Percentiles rank a stretch among this genome's conserved stretches.
phyloP scores from a whole-genome alignment of 2,888 invertebrate species.

The Bimastos eiseni region DNA sequence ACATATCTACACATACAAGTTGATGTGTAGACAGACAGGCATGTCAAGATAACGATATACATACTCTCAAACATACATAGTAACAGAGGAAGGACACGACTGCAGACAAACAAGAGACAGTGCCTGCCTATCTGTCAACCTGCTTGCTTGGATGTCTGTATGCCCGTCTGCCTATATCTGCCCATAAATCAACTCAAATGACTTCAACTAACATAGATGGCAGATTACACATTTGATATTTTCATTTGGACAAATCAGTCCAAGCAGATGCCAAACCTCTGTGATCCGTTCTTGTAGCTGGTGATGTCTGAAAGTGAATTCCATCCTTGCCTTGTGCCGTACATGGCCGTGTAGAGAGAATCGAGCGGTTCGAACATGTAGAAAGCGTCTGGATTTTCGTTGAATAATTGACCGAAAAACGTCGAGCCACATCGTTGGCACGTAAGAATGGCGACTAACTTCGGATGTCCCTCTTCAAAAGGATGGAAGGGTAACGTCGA shows the following conservation, averaged over 20 bases:
- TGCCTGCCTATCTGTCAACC: too few species aligned
- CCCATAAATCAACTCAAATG: too few species aligned
- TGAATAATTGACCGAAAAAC: constrained; percentile 38
- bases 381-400: constrained; percentile 34
- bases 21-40: too few species aligned
- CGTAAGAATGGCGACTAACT: constrained; percentile 34
- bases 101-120: too few species aligned
- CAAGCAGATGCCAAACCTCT: not conserved
- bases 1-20: too few species aligned
- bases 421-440: constrained; percentile 38
- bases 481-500: not conserved
- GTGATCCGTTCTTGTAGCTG: constrained; percentile 30
- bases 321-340: constrained; percentile 39
- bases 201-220: too few species aligned
- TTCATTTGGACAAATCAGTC: not conserved
- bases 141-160: too few species aligned
- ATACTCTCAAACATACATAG: too few species aligned
- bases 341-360: constrained; percentile 37
- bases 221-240: too few species aligned
- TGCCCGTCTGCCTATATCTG: too few species aligned
- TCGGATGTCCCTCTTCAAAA: constrained; percentile 26
- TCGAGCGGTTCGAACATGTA: constrained; percentile 41
- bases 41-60: too few species aligned
- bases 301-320: constrained; percentile 38
- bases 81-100: too few species aligned